Evolutionary conservation across 2,888 invertebrate species (phyloP), one percentile per base, ranked within the genome.

Genomic region (Hylaea fasciaria): DNA sequence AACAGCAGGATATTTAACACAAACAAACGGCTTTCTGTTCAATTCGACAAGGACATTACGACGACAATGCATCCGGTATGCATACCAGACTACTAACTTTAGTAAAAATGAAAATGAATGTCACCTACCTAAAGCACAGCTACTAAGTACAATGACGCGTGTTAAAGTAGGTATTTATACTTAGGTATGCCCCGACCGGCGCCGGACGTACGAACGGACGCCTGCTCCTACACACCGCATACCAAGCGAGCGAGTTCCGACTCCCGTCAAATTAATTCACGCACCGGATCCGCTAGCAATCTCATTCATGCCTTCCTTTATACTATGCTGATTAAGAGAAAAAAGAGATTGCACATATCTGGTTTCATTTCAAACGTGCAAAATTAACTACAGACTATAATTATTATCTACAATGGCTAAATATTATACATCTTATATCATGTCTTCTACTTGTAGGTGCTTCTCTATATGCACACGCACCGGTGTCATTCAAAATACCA

Each of bases 201-300:
- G 40, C 66, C 66, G 65, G 68, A 60, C 71, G 68, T 57, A 69
- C 14, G 32, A 71, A 67, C 70, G 78, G 74, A 78, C 64, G 64
- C 47, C 65, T 64, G 68, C 74, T 64, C 64, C 63, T 59, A 53
- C 56, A 41, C 59, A 64, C 68, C 76, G 86, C 80, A 86, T 86
- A 84, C 83, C 73, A 82, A 85, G 66, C 72, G 74, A 58, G 10
- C 69, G 71, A 74, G 81, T 86, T 86, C 85, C 85, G 82, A 84
- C 76, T 73, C 81, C 69, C 77, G 75, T 85, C 78, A 82, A 82
- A 85, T 85, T 79, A 82, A 86, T 84, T 78, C 81, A 69, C 73
- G 70, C 67, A 77, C 69, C 70, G 66, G 69, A 62, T 65, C 68
- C 51, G 13, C n/a, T 39, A 29, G 40, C 48, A 57, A 64, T 54